Base-by-base conservation (phyloP, 2,888 invertebrate genomes). In the Chalcis sispes region DNA sequence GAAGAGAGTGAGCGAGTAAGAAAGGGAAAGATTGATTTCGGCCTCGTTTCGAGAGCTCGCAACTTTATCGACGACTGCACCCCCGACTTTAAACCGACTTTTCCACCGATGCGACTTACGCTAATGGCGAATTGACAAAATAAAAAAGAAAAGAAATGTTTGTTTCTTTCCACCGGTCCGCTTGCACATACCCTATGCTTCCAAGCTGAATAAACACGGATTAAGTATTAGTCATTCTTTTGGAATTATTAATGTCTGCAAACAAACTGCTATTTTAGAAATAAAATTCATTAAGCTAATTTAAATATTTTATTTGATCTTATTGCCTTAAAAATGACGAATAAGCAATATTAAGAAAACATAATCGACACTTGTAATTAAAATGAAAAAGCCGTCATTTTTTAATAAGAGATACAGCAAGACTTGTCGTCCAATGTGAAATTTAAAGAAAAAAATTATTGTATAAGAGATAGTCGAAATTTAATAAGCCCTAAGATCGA, bases 1-100 rank as follows among this genome's bases (percentile, higher is more conserved):
- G n/a, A n/a, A n/a, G n/a, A n/a, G n/a, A n/a, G n/a, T n/a, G n/a
- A n/a, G n/a, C n/a, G n/a, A n/a, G n/a, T n/a, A n/a, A n/a, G n/a
- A n/a, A n/a, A n/a, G n/a, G n/a, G 59, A 46, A 80, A 81, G 80
- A 82, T 81, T 81, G 81, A 82, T 81, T 71, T 79, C 78, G 67
- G 29, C 75, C 77, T 77, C 77, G 62, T 54, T 64, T 18, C 52
- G 32, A 4, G 40, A 2, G 40, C 10, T 15, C 20, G 2, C 42
- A n/a, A 18, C 40, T 40, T n/a, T 7, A 20, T 36, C n/a, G 32
- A n/a, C 15, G 15, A 23, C n/a, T 25, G 25, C 46, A 15, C 64
- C 42, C 1, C 25, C 8, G 8, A 2, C 8, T n/a, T 25, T 2
- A 50, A 20, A 50, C 20, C 25, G 23, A 10, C 20, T 64, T 61